These are phyloP conservation scores for Aplocera efformata DNA, from an alignment of 2,888 invertebrate species.

Conservation along the genomic window DNA sequence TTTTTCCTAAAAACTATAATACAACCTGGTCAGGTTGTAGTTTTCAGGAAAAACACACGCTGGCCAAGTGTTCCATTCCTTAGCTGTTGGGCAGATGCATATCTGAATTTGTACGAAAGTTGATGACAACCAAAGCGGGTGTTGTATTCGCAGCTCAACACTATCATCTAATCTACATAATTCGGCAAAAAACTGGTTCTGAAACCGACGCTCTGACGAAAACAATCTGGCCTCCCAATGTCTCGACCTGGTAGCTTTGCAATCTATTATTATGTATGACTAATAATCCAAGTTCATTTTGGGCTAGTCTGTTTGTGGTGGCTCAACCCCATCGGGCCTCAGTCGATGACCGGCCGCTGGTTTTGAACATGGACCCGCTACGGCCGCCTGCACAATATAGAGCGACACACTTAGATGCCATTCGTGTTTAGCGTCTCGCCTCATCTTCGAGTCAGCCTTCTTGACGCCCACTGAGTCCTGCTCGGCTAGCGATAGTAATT, in stretches of 20 bases:
- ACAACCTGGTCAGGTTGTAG: too few species aligned
- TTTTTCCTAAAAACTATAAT: too few species aligned
- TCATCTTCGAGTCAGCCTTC: too few species aligned
- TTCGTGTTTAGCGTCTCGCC: constrained; percentile 5
- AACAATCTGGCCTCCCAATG: constrained; percentile 17
- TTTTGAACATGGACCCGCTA: constrained; percentile 60
- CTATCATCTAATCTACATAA: constrained; percentile 7
- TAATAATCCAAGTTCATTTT: constrained; percentile 31
- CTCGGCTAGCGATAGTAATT: constrained; percentile 3
- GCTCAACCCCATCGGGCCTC: constrained; percentile 66
- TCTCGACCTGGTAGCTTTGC: constrained; percentile 24
- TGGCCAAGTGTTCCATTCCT: too few species aligned
- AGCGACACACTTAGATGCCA: constrained; percentile 53
- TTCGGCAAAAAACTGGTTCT: constrained; percentile 12
- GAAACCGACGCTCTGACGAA: constrained; percentile 10
- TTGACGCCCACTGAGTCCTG: neutral
- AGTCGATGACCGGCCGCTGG: constrained; percentile 63
- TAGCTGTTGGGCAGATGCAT: too few species aligned
- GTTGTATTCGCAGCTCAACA: too few species aligned
- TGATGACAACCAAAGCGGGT: too few species aligned
- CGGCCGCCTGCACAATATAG: constrained; percentile 56
- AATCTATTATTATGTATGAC: constrained; percentile 32
- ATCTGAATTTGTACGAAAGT: too few species aligned
- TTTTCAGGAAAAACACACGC: too few species aligned
- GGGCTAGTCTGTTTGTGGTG: constrained; percentile 36